These are phyloP conservation scores for Pyrrhosoma nymphula DNA, from an alignment of 2,888 invertebrate genomes.

Conservation along the genomic window DNA sequence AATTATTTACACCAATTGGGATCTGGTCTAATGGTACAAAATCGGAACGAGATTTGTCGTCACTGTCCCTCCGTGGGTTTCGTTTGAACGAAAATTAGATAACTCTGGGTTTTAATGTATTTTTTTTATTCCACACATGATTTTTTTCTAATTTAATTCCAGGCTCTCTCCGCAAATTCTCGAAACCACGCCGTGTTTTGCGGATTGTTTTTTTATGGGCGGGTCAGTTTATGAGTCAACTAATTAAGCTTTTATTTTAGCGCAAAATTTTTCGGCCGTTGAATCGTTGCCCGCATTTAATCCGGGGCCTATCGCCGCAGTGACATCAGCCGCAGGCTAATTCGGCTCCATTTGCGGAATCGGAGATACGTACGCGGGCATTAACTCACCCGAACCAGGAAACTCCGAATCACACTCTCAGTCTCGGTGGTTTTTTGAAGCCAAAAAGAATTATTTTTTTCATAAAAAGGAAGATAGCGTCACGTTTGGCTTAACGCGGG, in stretches of 20 bases:
- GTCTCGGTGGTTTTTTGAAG: not conserved
- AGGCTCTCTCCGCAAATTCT: not conserved
- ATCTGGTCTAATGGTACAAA: no score
- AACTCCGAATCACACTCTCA: not conserved
- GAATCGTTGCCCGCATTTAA: not conserved
- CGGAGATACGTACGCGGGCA: not conserved
- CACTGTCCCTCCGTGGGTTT: no score
- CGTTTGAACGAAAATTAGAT: not conserved
- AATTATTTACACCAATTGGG: no score
- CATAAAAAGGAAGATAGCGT: not conserved
- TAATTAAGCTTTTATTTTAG: not conserved
- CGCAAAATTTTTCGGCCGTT: not conserved
- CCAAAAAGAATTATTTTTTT: not conserved
- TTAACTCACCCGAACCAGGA: not conserved
- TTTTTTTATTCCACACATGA: not conserved
- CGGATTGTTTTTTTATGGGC: not conserved
- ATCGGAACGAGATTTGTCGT: no score
- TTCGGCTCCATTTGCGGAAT: not conserved
- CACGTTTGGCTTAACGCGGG: no score
- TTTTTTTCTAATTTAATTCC: not conserved
- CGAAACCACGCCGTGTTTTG: not conserved
- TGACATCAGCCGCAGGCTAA: slow-evolving; percentile 2
- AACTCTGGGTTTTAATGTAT: not conserved
- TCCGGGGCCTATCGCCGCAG: not conserved
- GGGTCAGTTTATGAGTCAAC: not conserved